Evolutionary conservation across 53 echinoderm and acorn worm genomes (phyloP).

Genomic region (Hippasteria phrygiana): DNA sequence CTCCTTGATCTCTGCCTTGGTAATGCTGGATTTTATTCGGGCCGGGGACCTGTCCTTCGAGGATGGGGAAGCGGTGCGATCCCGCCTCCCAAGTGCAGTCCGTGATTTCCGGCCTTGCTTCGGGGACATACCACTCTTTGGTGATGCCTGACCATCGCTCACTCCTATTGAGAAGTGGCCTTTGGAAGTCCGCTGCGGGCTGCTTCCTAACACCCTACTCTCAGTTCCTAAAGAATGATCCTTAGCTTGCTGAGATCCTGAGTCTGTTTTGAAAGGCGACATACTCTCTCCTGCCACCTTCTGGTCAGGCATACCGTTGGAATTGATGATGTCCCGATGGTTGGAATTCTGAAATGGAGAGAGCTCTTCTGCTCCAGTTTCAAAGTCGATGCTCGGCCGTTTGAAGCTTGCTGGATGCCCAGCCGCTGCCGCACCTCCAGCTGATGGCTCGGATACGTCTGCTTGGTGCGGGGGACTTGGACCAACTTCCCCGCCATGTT

Average conservation of each 20-base stretch:
- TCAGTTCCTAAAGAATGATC: conserved; percentile 25
- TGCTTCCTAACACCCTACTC: conserved; percentile 38
- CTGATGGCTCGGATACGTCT: neutral
- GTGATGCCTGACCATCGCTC: conserved; percentile 82
- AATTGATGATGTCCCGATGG: conserved; percentile 42
- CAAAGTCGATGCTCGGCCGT: conserved; percentile 14
- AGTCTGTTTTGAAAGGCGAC: conserved; percentile 25
- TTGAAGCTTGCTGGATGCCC: conserved; percentile 31
- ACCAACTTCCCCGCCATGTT: neutral
- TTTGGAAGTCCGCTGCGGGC: conserved; percentile 80
- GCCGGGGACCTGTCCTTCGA: conserved; percentile 92
- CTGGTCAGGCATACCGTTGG: conserved; percentile 28
- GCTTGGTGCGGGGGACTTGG: conserved; percentile 33
- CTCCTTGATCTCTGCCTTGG: conserved; percentile 83
- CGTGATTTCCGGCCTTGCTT: conserved; percentile 84
- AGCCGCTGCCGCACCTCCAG: conserved; percentile 25
- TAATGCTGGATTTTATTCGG: conserved; percentile 62
- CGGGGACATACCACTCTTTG: conserved; percentile 91
- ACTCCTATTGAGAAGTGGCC: conserved; percentile 90
- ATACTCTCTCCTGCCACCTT: conserved; percentile 16
- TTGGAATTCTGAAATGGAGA: conserved; percentile 26
- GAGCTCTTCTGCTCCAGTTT: conserved; percentile 33
- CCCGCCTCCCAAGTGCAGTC: conserved; percentile 78
- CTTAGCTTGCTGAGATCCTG: conserved; percentile 2
- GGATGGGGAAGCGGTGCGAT: conserved; percentile 89